Base-by-base conservation (phyloP, 1,140 invertebrate genomes). In the Diabrotica undecimpunctata region DNA sequence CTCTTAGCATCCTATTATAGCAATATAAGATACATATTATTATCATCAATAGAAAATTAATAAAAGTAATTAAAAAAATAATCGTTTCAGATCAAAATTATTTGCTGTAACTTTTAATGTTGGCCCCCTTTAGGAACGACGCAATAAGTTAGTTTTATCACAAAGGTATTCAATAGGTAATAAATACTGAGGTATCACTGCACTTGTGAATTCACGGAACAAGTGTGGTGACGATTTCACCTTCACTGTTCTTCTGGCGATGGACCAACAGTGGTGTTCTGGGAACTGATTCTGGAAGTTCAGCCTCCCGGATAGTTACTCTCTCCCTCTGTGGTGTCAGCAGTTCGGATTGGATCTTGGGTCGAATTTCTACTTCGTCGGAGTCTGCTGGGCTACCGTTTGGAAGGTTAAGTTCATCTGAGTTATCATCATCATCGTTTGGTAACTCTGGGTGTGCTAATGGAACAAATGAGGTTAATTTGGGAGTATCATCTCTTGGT, bases 221-320 rank as follows among this genome's bases (percentile, higher is more conserved):
- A 37, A 68, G 50, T 9, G 70, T 74, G 41, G 68, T 74, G 10
- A 77, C 66, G 13, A 77, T 69, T 61, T 73, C 71, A n/a, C 75
- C 76, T 62, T 77, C 73, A 68, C 68, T 72, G 53, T 74, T 72
- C 54, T 70, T 57, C 50, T 72, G 66, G 11, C 75, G 73, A 58
- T 74, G 70, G 63, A 88, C 84, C 71, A 88, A 76, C 68, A 87
- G 82, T 11, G 86, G 86, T 2, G 86, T 87, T 78, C 87, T 87
- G 50, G 85, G 86, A 67, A 75, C 64, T 8, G 76, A 76, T 62
- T 84, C 84, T 4, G 84, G 85, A 52, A 84, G 85, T 76, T 87
- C 86, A 10, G 83, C 81, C 70, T 86, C 80, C 79, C 84, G 86
- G 61, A 88, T 86, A 65, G 85, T 84, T 13, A 88, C 86, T 64